Evolutionary conservation across 1,140 invertebrate genomes (phyloP), one percentile per base, ranked within the genome.

Genomic region (Teleogryllus occipitalis): DNA sequence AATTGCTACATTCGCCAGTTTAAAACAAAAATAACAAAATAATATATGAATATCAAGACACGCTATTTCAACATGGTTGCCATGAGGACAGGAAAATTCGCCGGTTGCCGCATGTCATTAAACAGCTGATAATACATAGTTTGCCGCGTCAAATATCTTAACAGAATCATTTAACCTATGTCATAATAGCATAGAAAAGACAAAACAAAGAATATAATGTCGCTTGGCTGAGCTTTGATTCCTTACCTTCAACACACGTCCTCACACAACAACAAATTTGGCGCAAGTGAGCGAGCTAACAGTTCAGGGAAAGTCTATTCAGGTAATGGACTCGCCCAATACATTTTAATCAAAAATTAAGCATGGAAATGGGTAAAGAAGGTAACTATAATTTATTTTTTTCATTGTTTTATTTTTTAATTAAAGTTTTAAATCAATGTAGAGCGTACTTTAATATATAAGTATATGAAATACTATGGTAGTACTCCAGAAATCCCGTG

Each of bases 271-370:
- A 65, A 72, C 54, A 46, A 78, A 78, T 74, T 74, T 78, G 78
- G 47, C 78, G 78, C 78, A 78, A 78, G 78, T 78, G 78, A 78
- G 78, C 78, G 78, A 73, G 18, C 65, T 21, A 47, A 78, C 78
- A 47, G 78, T 65, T 78, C 15, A 48, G 46, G 39, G 65, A 78
- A 74, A 72, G 78, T 73, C 78, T 78, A 47, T n/a, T 74, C 78
- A 18, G 15, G 22, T 49, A 78, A 65, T 78, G 78, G 78, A 78
- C 78, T 78, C 78, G 54, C 54, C 78, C 73, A 46, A 65, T 65
- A 18, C 54, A 65, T 18, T 10, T 65, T 65, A 18, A 65, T 18
- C 10, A 65, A 65, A 65, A 39, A 39, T 39, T 39, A 39, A 39
- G 27, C 27, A 39, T 39, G 27, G 27, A 39, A 39, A 39, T 39